These are phyloP conservation scores for Rhinatrema bivittatum DNA, from an alignment of 2,797 vertebrate genomes.

Conservation along the genomic window DNA sequence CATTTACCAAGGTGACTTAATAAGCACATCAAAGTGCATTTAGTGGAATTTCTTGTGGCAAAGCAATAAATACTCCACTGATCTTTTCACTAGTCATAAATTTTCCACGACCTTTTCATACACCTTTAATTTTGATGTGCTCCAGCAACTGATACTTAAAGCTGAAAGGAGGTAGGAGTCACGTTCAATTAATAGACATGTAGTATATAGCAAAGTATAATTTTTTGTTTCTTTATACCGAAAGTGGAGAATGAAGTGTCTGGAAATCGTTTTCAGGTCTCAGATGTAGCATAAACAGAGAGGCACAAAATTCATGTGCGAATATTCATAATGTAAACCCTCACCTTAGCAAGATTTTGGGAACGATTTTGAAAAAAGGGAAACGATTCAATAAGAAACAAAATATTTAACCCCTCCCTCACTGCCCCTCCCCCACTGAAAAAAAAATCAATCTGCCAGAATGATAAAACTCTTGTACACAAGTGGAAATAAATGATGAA, in stretches of 20 bases:
- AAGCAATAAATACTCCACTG: conserved; percentile 37
- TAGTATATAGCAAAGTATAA: too few relatives aligned
- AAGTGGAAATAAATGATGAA: conserved; percentile 34
- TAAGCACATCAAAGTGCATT: conserved; percentile 19
- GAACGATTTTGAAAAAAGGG: conserved; percentile 47
- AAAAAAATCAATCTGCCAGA: conserved; percentile 50
- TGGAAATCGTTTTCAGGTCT: too few relatives aligned
- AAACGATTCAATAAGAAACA: too few relatives aligned
- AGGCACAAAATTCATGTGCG: conserved; percentile 33
- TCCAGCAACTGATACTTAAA: conserved; percentile 41
- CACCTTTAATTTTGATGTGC: conserved; percentile 38
- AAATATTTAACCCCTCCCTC: too few relatives aligned
- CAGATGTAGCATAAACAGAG: too few relatives aligned
- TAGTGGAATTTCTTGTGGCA: conserved; percentile 44
- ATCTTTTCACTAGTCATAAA: conserved; percentile 39
- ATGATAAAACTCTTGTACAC: conserved; percentile 34
- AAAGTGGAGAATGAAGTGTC: too few relatives aligned
- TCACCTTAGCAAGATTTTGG: conserved; percentile 48
- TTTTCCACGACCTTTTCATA: conserved; percentile 37
- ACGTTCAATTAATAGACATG: too few relatives aligned
- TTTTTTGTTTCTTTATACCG: too few relatives aligned
- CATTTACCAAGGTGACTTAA: conserved; percentile 30
- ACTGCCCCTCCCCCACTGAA: too few relatives aligned
- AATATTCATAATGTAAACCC: conserved; percentile 46
- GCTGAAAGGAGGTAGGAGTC: too few relatives aligned